These are phyloP conservation scores for Heliconius eleuchia DNA, from an alignment of 1,140 invertebrate genomes.

Conservation along the genomic window DNA sequence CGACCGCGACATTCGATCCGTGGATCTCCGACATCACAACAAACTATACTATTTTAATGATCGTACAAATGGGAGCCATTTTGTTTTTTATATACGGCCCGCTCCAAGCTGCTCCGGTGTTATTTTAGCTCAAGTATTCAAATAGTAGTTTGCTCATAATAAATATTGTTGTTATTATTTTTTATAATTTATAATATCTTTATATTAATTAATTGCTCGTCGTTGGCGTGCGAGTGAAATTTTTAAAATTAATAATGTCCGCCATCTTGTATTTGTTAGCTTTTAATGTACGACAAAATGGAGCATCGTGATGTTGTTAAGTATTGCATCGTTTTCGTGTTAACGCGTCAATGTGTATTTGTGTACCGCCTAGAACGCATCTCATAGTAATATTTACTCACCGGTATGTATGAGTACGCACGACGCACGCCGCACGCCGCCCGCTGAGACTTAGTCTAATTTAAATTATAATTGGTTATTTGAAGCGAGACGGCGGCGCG, in stretches of 20 bases:
- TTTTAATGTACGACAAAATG: conserved; percentile 52
- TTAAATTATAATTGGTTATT: conserved; percentile 35
- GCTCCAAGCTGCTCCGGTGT: conserved; percentile 78
- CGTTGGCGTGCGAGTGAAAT: conserved; percentile 56
- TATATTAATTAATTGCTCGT: conserved; percentile 49
- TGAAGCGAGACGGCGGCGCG: conserved; percentile 30
- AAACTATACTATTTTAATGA: conserved; percentile 62
- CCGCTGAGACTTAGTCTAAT: conserved; percentile 41
- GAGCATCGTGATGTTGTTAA: conserved; percentile 46
- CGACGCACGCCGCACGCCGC: conserved; percentile 4
- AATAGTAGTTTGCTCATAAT: conserved; percentile 76
- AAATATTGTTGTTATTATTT: conserved; percentile 75
- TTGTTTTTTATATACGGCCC: conserved; percentile 45
- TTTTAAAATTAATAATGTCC: conserved; percentile 62
- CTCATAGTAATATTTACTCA: conserved; percentile 25
- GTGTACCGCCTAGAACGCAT: conserved; percentile 50
- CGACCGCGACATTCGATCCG: conserved; percentile 45
- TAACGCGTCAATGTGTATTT: conserved; percentile 42
- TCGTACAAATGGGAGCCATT: conserved; percentile 77
- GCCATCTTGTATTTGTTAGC: conserved; percentile 60
- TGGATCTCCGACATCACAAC: conserved; percentile 74
- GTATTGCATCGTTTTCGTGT: conserved; percentile 53
- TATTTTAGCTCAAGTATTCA: conserved; percentile 77
- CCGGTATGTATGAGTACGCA: neutral
- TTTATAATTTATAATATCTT: conserved; percentile 51